Evolutionary conservation across 2,113 vertebrate genomes (phyloP), one percentile per base, ranked within the genome.

Genomic region (Indri indri): DNA sequence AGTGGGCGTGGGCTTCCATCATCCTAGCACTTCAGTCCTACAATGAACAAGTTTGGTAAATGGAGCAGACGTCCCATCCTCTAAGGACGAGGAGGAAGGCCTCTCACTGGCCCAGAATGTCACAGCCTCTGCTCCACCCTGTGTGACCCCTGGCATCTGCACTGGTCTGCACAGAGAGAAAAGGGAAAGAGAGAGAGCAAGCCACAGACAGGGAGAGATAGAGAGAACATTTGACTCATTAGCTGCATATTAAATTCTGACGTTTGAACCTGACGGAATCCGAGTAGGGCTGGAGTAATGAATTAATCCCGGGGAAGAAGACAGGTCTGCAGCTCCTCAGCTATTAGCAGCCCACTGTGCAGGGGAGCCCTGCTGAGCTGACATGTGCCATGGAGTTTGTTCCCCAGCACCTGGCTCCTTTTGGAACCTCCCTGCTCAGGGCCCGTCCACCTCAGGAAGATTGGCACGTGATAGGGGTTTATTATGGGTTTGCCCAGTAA

Each of bases 301-400:
- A 93, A 47, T 96, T 90, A 23, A 91, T 87, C 79, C 42, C 40
- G 8, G 87, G 14, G 65, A 92, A 63, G 87, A 82, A 94, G 82
- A 80, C 50, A 27, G 66, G 45, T 92, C 90, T 30, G 93, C 25
- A 73, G 96, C 88, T 80, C 70, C 93, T 95, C 50, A 6, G 85
- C 90, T 97, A 95, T 96, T 95, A 97, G 85, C 95, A 84, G 85
- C 95, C 92, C 2, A 16, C 94, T 63, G 92, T 50, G 96, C 81
- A 59, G n/a, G n/a, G 76, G 84, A 94, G 16, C 16, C 97, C 94
- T 65, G 88, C 87, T 50, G 89, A 95, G 91, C 61, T 0, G 2
- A 77, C 34, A 22, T n/a, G 81, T 66, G 81, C 66, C 77, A 50
- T 22, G 2, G 85, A 94, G 76, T 61, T 80, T 59, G 88, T 25